Evolutionary conservation across 2,888 invertebrate genomes (phyloP), one percentile per base, ranked within the genome.

Genomic region (Acanthopleura granulata): DNA sequence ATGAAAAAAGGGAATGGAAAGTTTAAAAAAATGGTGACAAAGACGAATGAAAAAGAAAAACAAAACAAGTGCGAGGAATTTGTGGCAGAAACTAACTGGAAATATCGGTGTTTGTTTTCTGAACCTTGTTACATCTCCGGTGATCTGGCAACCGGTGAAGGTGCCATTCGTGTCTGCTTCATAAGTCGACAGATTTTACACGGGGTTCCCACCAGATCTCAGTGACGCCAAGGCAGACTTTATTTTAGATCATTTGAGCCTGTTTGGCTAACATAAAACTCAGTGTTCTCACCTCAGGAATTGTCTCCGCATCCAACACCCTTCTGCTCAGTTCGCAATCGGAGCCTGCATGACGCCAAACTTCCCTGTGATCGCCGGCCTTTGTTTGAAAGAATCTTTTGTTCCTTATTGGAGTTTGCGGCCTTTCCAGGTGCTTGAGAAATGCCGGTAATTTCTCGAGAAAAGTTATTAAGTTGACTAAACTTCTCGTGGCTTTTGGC

Each of bases 181-280:
- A 22, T 66, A 66, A 66, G 29, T 66, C 66, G 29, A 27, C 27
- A 27, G 66, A 66, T 66, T 66, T 66, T 66, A 27, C 29, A 66
- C 66, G 25, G 66, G 6, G 25, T 66, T 66, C 29, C 25, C 66
- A 6, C 22, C 29, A 27, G 22, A 22, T 27, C 66, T 27, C 25
- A 6, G 25, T 27, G 66, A 27, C 66, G 66, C 66, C 66, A 66
- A 27, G 6, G 16, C 66, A 22, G 66, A 66, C 66, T 66, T 66
- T 66, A 66, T 66, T 66, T 66, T 16, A 66, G 66, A 66, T 27
- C 66, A 66, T 66, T 66, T 66, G 66, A 66, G 66, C 66, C 66
- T 16, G 29, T 57, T 57, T 57, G 57, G 57, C 57, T 57, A 57
- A 57, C 57, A 57, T 22, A 57, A 57, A 57, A 57, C 22, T n/a